These are phyloP conservation scores for Lucilia cuprina DNA, from an alignment of 1,140 invertebrate species.

Conservation along the genomic window DNA sequence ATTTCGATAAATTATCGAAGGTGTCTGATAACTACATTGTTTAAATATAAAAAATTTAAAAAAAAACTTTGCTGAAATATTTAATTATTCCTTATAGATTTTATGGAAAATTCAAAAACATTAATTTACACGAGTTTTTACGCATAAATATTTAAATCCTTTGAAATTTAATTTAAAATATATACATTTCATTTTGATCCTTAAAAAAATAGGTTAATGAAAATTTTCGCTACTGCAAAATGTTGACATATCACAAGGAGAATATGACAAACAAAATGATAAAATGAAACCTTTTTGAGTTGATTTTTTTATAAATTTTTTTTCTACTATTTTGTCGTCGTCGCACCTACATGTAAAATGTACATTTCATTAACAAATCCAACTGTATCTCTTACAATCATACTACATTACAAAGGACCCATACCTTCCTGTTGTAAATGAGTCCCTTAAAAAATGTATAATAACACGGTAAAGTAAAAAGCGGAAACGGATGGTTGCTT, in stretches of 20 bases:
- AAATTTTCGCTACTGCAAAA: not conserved
- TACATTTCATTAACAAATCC: slow-evolving; percentile 10
- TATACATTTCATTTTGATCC: not conserved
- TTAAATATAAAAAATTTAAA: too few species aligned
- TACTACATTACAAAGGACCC: not conserved
- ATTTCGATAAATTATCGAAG: too few species aligned
- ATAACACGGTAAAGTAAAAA: not conserved
- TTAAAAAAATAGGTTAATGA: not conserved
- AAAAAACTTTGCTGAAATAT: too few species aligned
- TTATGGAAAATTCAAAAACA: too few species aligned
- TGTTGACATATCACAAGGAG: not conserved
- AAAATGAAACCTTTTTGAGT: not conserved
- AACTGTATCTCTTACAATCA: slow-evolving; percentile 7
- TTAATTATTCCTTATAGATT: too few species aligned
- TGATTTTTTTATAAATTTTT: not conserved
- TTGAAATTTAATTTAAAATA: too few species aligned
- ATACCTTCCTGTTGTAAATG: not conserved
- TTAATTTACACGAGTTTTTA: too few species aligned
- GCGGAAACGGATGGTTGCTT: slow-evolving; percentile 13
- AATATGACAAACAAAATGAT: not conserved
- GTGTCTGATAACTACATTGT: too few species aligned
- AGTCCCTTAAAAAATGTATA: not conserved
- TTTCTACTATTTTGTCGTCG: not conserved
- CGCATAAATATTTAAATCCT: too few species aligned
- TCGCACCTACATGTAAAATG: not conserved